Evolutionary conservation across 2,797 vertebrate species (phyloP).

Genomic region (Xenentodon cancila): DNA sequence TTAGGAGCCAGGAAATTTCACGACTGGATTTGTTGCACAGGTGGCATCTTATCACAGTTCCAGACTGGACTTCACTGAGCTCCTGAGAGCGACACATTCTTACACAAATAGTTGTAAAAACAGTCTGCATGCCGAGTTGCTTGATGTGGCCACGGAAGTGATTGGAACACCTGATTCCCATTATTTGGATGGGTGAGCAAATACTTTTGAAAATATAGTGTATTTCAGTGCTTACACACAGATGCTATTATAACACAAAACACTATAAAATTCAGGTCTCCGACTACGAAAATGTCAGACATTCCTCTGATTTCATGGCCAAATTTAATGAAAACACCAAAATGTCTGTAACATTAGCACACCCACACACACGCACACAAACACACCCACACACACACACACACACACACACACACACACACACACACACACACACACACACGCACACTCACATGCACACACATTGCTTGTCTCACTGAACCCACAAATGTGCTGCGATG

Average conservation of each 20-base stretch:
- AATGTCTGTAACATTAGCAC: conserved; percentile 25
- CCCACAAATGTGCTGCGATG: conserved; percentile 63
- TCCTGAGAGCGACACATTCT: too few relatives aligned
- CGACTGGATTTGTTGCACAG: too few relatives aligned
- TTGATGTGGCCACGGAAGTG: too few relatives aligned
- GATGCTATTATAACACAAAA: conserved; percentile 34
- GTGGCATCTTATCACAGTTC: too few relatives aligned
- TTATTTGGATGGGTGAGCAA: too few relatives aligned
- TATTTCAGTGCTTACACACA: conserved; percentile 35
- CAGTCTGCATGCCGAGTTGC: too few relatives aligned
- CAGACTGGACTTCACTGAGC: too few relatives aligned
- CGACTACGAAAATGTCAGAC: conserved; percentile 6
- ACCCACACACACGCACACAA: conserved; percentile 4
- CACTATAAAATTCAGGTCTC: conserved; percentile 13
- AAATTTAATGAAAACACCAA: conserved; percentile 55
- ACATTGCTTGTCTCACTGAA: conserved; percentile 19
- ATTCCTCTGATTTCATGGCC: conserved; percentile 37
- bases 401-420: too few relatives aligned
- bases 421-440: background rate
- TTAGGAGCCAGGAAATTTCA: too few relatives aligned
- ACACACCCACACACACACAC: background rate
- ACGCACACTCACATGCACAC: background rate
- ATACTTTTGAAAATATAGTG: too few relatives aligned
- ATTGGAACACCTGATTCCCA: too few relatives aligned
- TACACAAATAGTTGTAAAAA: too few relatives aligned